Evolutionary conservation across 1,140 invertebrate species (phyloP).

Genomic region (Meloidogyne hapla): DNA sequence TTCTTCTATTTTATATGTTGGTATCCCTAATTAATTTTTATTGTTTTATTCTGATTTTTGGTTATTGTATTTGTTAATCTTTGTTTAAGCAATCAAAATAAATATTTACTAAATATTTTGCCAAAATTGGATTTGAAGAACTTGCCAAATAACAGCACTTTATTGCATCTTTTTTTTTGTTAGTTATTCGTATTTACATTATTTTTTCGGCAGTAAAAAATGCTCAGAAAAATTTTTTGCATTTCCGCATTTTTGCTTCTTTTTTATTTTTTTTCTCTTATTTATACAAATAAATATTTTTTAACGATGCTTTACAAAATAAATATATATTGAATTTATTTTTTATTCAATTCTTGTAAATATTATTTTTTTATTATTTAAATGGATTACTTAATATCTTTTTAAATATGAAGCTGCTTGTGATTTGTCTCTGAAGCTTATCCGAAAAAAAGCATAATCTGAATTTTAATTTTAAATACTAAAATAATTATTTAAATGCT

Average conservation of each 20-base stretch:
- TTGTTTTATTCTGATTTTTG: no score
- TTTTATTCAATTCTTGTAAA: not conserved
- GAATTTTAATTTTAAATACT: no score
- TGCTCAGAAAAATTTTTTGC: not conserved
- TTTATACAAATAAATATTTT: not conserved
- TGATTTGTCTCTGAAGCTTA: no score
- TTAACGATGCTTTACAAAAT: not conserved
- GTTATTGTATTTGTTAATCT: no score
- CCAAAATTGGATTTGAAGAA: not conserved
- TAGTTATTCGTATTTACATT: not conserved
- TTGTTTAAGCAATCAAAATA: no score
- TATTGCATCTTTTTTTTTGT: not conserved
- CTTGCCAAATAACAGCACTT: not conserved
- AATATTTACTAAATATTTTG: not conserved
- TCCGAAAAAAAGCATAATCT: no score
- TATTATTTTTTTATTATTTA: not conserved
- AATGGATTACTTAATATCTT: no score
- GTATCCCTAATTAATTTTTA: no score
- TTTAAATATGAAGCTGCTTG: no score
- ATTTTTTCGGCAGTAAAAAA: not conserved
- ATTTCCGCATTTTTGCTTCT: not conserved
- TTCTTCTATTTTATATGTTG: no score
- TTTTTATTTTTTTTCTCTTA: not conserved
- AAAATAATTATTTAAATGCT: no score
- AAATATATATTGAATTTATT: not conserved